Percentiles rank a stretch among this genome's conserved stretches.
Evolutionary conservation across 2,888 invertebrate species (phyloP).

Genomic region (Conus canariensis): DNA sequence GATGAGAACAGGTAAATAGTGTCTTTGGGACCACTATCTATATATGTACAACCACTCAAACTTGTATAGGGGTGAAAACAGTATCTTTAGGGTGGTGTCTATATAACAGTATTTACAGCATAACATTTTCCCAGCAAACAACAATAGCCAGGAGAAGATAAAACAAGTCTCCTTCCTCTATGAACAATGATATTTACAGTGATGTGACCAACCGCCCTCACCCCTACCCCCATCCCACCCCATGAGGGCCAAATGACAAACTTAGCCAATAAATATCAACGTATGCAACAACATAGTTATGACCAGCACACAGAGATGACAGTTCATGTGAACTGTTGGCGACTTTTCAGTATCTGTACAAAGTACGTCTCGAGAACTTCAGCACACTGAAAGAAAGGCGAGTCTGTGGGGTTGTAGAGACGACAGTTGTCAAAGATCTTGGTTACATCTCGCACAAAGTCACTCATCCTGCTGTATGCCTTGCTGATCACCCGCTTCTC

Average conservation of each 20-base stretch:
- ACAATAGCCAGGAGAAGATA: neutral
- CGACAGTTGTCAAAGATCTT: conserved; percentile 99
- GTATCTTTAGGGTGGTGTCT: neutral
- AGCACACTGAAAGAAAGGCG: conserved; percentile 97
- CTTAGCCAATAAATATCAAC: conserved; percentile 41
- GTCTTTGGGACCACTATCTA: neutral
- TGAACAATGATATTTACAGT: conserved; percentile 2
- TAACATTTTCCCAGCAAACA: neutral
- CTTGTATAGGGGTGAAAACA: neutral
- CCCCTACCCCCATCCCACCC: neutral
- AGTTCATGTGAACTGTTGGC: conserved; percentile 45
- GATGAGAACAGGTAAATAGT: neutral
- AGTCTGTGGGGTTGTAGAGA: conserved; percentile 96
- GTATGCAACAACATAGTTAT: conserved; percentile 28
- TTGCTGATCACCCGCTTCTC: conserved; percentile 88
- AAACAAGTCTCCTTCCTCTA: neutral
- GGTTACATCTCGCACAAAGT: conserved; percentile 98
- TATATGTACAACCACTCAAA: neutral
- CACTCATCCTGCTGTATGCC: conserved; percentile 91
- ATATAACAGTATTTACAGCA: neutral
- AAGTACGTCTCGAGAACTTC: conserved; percentile 97
- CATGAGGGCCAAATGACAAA: neutral
- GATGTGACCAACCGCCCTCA: neutral
- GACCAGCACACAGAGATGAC: conserved; percentile 24
- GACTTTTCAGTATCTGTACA: conserved; percentile 74